These are phyloP conservation scores for Lineus longissimus DNA, from an alignment of 1,140 invertebrate genomes.

Conservation along the genomic window DNA sequence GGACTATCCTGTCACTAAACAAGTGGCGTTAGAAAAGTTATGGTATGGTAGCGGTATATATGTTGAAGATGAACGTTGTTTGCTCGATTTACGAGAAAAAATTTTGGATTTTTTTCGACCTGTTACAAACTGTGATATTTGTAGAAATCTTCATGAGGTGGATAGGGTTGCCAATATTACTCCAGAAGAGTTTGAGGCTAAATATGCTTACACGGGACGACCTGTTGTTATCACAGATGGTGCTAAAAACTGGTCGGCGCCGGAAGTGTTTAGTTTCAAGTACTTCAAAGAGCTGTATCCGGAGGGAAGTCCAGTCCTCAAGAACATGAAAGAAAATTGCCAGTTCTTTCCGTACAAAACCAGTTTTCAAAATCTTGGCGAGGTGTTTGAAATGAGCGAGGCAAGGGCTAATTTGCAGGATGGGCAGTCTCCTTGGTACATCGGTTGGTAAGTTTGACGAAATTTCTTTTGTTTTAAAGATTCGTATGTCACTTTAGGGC, in stretches of 20 bases:
- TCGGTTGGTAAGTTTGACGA: conserved; percentile 87
- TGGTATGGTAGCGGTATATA: conserved; percentile 13
- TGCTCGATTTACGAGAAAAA: conserved; percentile 59
- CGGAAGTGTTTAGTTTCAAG: conserved; percentile 68
- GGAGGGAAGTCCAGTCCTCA: conserved; percentile 35
- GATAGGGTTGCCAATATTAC: conserved; percentile 58
- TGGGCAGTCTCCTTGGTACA: conserved; percentile 76
- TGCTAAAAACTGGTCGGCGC: conserved; percentile 73
- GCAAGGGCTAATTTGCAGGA: conserved; percentile 63
- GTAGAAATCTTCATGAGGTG: conserved; percentile 61
- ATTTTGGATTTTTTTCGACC: conserved; percentile 68
- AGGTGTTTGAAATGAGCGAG: conserved; percentile 69
- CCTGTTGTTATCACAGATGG: conserved; percentile 83
- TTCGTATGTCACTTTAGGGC: too few relatives aligned
- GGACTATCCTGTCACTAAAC: conserved; percentile 33
- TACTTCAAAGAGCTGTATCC: conserved; percentile 79
- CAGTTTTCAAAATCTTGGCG: conserved; percentile 68
- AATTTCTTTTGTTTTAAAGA: neutral
- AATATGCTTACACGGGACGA: conserved; percentile 67
- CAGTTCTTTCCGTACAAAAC: conserved; percentile 93
- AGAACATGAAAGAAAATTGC: conserved; percentile 56
- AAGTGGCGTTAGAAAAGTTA: conserved; percentile 22
- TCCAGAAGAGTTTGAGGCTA: conserved; percentile 59
- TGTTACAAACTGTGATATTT: conserved; percentile 75
- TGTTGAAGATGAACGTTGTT: conserved; percentile 33